These are phyloP conservation scores for Saccostrea echinata DNA, from an alignment of 1,140 invertebrate genomes.

Conservation along the genomic window DNA sequence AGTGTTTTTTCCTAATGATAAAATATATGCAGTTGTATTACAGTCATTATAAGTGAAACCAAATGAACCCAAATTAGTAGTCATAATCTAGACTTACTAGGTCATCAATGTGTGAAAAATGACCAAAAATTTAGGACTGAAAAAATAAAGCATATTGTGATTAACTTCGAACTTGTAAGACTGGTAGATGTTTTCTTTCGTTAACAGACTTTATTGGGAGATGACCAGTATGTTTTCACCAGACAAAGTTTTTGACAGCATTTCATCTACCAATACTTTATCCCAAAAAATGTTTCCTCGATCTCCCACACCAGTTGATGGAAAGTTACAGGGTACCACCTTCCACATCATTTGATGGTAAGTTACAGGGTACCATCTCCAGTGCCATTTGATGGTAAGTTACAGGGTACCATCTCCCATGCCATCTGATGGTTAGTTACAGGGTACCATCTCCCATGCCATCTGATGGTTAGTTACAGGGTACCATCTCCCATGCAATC, in stretches of 20 bases:
- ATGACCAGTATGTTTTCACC: conserved; percentile 80
- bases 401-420: conserved; percentile 76
- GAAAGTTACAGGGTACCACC: conserved; percentile 60
- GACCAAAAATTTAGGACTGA: background rate
- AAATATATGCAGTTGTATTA: no score
- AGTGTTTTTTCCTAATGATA: no score
- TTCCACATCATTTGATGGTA: no score
- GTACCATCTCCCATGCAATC: no score
- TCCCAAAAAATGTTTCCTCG: conserved; percentile 76
- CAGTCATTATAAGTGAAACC: no score
- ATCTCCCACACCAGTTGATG: conserved; percentile 77
- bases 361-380: no score
- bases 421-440: conserved; percentile 75
- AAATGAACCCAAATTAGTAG: no score
- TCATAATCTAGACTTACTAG: no score
- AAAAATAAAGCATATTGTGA: background rate
- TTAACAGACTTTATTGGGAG: conserved; percentile 78
- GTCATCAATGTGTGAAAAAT: no score
- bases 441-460: background rate
- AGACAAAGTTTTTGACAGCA: conserved; percentile 77
- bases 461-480: no score
- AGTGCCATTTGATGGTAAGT: no score
- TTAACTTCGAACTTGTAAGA: background rate
- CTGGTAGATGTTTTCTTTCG: background rate
- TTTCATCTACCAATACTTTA: conserved; percentile 73